Conservation (phyloP, 2,797 vertebrate species). For the Uromys caudimaculatus region DNA sequence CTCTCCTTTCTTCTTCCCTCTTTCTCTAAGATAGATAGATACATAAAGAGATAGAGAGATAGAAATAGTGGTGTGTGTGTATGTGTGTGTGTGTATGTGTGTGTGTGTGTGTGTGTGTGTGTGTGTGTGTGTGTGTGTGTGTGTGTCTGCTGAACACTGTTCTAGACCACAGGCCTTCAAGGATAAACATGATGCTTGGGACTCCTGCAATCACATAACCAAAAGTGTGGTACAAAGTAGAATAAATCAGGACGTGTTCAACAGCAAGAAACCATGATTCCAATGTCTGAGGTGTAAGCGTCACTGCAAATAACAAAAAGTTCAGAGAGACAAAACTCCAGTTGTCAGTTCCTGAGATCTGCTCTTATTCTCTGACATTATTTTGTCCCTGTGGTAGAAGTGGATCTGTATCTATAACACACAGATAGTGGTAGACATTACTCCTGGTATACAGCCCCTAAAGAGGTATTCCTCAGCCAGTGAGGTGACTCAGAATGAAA, state of each 20-base stretch:
- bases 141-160: fast-evolving
- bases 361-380: not conserved
- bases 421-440: not conserved
- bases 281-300: not conserved
- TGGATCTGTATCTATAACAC: not conserved
- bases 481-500: not conserved
- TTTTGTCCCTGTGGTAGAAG: not conserved
- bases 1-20: not conserved
- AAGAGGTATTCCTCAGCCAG: not conserved
- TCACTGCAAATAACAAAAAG: not conserved
- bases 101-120: not conserved
- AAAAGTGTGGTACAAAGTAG: not conserved
- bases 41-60: too few species aligned
- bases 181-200: not conserved
- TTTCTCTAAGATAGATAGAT: too few species aligned
- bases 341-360: too few species aligned
- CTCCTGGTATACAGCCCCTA: not conserved
- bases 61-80: too few species aligned
- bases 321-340: not conserved
- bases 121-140: too few species aligned
- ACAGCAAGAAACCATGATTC: not conserved
- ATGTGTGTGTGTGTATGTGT: not conserved
- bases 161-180: not conserved
- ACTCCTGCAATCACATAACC: not conserved
- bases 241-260: not conserved